Base-by-base conservation (phyloP, 2,888 invertebrate species). In the Tetanocera ferruginea region DNA sequence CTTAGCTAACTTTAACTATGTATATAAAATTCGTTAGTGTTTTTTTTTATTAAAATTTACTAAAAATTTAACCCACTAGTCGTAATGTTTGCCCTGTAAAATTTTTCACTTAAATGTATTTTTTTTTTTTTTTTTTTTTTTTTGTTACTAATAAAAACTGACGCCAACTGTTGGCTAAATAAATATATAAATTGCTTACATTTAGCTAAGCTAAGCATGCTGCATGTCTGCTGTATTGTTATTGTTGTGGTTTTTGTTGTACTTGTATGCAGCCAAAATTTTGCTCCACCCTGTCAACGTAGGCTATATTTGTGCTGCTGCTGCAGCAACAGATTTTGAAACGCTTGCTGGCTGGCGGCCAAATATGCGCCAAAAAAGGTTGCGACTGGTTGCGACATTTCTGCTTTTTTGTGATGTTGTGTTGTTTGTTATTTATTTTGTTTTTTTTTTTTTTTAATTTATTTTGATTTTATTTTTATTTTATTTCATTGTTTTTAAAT, bases 291-390 rank as follows among this genome's bases (percentile, higher is more conserved):
- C 64, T 37, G 34, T 6, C 34, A 28, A 60, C 5, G 14, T 6
- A 0, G 6, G n/a, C n/a, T 8, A 14, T 66, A 25, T 19, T 49
- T 51, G 43, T 11, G 43, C 43, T 43, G 14, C 43, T 43, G 43
- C 43, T 43, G 14, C 43, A 11, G 43, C 43, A 43, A 43, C 43
- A 14, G 14, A 43, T 43, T 43, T 11, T 14, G 43, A 43, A 43
- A 43, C 28, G 28, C 37, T 14, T 34, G 28, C 51, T 69, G 69
- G 69, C 69, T 51, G 14, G n/a, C 51, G 25, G 3, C 69, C 69
- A 69, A 69, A 14, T 25, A n/a, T 51, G 19, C 5, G 51, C 51
- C 69, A 51, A 51, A 69, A 23, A 69, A 69, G 51, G 49, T 49
- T 25, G n/a, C 23, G 23, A 19, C 43, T 6, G 23, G 6, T 37